These are phyloP conservation scores for Drosophila melanica DNA, from an alignment of 1,140 invertebrate species.

Conservation along the genomic window DNA sequence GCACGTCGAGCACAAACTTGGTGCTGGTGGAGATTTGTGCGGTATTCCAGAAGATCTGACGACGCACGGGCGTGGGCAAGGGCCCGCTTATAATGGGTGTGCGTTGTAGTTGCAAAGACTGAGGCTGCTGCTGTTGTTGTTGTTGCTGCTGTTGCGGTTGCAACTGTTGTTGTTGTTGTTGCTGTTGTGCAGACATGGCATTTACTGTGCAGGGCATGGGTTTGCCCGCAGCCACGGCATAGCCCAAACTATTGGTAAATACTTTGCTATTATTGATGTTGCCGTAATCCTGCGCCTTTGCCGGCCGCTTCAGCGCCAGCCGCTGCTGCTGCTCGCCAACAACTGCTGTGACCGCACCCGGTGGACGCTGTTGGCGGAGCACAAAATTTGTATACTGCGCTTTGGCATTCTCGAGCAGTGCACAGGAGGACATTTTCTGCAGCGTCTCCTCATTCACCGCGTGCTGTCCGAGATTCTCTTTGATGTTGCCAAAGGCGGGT, in stretches of 20 bases:
- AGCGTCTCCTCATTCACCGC: slow-evolving; percentile 74
- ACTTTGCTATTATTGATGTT: slow-evolving; percentile 43
- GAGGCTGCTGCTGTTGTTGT: slow-evolving; percentile 2
- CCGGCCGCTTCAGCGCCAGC: slow-evolving; percentile 67
- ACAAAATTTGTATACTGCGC: slow-evolving; percentile 76
- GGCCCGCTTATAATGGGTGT: slow-evolving; percentile 52
- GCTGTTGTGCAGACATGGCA: slow-evolving; percentile 24
- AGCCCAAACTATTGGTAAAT: slow-evolving; percentile 43
- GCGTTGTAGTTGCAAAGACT: slow-evolving; percentile 31
- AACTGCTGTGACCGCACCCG: background rate
- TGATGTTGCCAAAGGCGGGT: slow-evolving; percentile 81
- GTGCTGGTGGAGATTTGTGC: slow-evolving; percentile 76
- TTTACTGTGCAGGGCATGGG: slow-evolving; percentile 53
- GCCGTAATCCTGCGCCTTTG: slow-evolving; percentile 42
- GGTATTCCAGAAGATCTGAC: slow-evolving; percentile 83
- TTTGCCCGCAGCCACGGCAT: slow-evolving; percentile 38
- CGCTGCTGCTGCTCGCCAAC: slow-evolving; percentile 53
- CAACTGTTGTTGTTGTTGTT: slow-evolving; percentile 18
- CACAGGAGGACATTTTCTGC: slow-evolving; percentile 80
- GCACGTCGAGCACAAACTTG: slow-evolving; percentile 80
- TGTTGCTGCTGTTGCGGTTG: slow-evolving; percentile 21
- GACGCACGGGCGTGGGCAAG: slow-evolving; percentile 64
- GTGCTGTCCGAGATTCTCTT: slow-evolving; percentile 79
- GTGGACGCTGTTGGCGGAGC: slow-evolving; percentile 57
- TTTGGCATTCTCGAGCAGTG: slow-evolving; percentile 80